Base-by-base conservation (phyloP, 2,113 vertebrate genomes). In the Dipodomys ordii region DNA sequence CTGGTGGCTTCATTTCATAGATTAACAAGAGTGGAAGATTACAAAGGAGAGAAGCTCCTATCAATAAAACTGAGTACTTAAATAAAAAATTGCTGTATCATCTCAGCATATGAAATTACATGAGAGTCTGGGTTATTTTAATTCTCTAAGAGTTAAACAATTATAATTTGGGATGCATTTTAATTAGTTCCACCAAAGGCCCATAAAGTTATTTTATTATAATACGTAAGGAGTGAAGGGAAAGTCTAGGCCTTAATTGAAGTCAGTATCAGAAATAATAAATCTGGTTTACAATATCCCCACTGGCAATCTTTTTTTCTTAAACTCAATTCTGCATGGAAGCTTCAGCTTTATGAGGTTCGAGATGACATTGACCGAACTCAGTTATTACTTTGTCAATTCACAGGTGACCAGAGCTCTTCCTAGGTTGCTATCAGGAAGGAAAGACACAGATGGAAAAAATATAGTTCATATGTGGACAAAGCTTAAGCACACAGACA, bases 141-240 rank as follows among this genome's bases (percentile, higher is more conserved):
- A 86, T 92, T 90, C 88, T 72, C 65, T 39, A 93, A 88, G 82
- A 90, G 83, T 94, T 92, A 94, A 94, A 92, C 74, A 62, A 90
- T 91, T 94, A 84, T 68, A 87, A 82, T 94, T 96, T 95, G 81
- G 81, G 68, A 94, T 94, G 44, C 16, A 93, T 90, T 95, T 88
- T 83, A 95, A 95, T 95, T 91, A 86, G 72, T 89, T 94, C 65
- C 49, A 92, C 46, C 30, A n/a, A 91, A 92, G 81, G 84, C 87
- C 69, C 83, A 64, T 86, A 96, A 91, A 92, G 32, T 94, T 87
- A 89, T 85, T 94, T 96, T 95, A 96, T 92, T 87, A 94, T 68
- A 94, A 94, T 94, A 84, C 44, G 22, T 78, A 90, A 92, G 77
- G 84, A 92, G 35, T 78, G 12, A 88, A 72, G 28, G 27, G 71